Percentiles rank a stretch among this genome's conserved stretches.
phyloP scores from a whole-genome alignment of 1,140 invertebrate genomes.

The Nixonia krombeini region DNA sequence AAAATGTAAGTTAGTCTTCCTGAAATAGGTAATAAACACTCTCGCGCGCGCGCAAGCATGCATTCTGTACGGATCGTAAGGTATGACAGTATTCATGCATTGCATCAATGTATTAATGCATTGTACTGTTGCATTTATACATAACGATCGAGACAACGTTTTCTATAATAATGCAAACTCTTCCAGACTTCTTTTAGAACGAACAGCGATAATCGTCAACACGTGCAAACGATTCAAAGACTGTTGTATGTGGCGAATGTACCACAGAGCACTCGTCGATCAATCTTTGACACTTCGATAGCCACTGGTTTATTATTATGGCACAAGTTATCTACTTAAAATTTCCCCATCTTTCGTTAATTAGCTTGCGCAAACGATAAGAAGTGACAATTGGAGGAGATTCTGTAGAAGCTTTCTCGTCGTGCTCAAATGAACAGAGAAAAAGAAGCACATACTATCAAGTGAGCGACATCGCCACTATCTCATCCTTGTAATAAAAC shows the following conservation, averaged over 20 bases:
- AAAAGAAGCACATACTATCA: constrained; percentile 2
- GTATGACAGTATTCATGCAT: no score
- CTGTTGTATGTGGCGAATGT: constrained; percentile 37
- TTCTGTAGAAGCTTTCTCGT: constrained; percentile 33
- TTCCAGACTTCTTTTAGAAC: constrained; percentile 28
- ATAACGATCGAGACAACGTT: no score
- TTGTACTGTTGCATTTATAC: no score
- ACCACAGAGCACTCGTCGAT: constrained; percentile 45
- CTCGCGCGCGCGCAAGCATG: no score
- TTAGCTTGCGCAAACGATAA: constrained; percentile 50
- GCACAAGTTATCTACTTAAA: constrained; percentile 56
- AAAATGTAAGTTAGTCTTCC: no score
- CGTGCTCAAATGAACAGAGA: constrained; percentile 2
- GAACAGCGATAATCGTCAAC: constrained; percentile 54
- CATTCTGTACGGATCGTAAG: no score
- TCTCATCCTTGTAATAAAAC: no score
- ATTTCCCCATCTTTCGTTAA: constrained; percentile 56
- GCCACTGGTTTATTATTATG: constrained; percentile 50
- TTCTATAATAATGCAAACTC: no score
- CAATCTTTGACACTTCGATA: constrained; percentile 56
- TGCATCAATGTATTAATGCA: no score
- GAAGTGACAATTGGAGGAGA: constrained; percentile 32
- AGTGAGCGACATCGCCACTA: constrained; percentile 17
- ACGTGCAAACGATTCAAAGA: constrained; percentile 60
- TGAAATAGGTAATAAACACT: no score